phyloP scores from a whole-genome alignment of 2,888 invertebrate genomes.

The Watsonalla cultraria region DNA sequence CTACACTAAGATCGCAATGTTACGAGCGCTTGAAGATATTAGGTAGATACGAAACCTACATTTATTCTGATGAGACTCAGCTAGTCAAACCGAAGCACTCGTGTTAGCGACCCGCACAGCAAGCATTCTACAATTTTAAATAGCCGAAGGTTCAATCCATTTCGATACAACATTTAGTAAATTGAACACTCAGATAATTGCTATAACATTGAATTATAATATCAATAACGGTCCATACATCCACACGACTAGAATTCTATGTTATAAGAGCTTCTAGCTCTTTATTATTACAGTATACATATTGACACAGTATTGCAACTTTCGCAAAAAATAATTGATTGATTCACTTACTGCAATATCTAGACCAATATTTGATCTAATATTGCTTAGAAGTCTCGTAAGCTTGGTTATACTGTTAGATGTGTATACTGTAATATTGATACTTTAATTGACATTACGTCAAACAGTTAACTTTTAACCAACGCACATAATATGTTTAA shows the following conservation, averaged over 20 bases:
- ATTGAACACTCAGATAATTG: background rate
- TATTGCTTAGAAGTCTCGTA: background rate
- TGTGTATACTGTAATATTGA: background rate
- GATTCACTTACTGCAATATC: too few species aligned
- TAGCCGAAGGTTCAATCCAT: background rate
- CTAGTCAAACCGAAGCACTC: too few species aligned
- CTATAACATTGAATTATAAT: background rate
- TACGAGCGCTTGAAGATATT: too few species aligned
- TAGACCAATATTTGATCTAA: background rate
- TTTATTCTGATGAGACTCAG: too few species aligned
- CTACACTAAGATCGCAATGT: too few species aligned
- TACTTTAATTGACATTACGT: conserved; percentile 24
- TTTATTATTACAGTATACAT: too few species aligned
- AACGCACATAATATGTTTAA: background rate
- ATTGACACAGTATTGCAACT: too few species aligned
- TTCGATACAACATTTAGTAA: background rate
- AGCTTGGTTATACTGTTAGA: background rate
- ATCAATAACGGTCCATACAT: background rate
- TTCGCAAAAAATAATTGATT: too few species aligned
- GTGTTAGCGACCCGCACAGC: too few species aligned
- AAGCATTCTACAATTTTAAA: too few species aligned
- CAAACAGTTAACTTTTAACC: background rate
- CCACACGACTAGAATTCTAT: background rate
- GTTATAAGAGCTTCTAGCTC: background rate
- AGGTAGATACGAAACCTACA: too few species aligned